These are phyloP conservation scores for Chironomus tentans DNA, from an alignment of 2,888 invertebrate genomes.

Conservation along the genomic window DNA sequence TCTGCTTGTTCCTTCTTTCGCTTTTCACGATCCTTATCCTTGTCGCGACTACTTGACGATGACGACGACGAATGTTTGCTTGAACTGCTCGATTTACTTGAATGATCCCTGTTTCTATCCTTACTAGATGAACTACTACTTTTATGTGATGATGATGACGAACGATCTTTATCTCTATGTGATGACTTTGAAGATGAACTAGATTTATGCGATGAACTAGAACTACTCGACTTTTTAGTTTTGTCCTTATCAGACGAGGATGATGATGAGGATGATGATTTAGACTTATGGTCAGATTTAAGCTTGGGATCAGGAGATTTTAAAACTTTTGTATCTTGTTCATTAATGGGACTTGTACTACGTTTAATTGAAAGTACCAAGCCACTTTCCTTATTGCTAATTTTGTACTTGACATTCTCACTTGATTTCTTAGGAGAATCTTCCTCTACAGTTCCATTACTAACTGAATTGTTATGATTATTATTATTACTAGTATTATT, in stretches of 20 bases:
- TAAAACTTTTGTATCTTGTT: slow-evolving; percentile 32
- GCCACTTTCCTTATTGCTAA: slow-evolving; percentile 61
- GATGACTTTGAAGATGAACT: slow-evolving; percentile 23
- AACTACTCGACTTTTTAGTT: slow-evolving; percentile 28
- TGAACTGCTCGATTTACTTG: slow-evolving; percentile 38
- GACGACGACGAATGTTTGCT: slow-evolving; percentile 37
- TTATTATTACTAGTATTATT: not conserved
- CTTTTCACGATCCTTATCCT: slow-evolving; percentile 38
- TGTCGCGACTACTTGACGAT: slow-evolving; percentile 40
- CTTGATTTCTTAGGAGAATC: slow-evolving; percentile 37
- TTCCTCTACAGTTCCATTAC: slow-evolving; percentile 1
- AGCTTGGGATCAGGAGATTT: not conserved
- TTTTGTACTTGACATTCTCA: slow-evolving; percentile 50
- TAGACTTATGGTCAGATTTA: slow-evolving; percentile 12
- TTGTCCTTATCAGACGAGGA: slow-evolving; percentile 30
- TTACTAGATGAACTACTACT: not conserved
- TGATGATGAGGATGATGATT: slow-evolving; percentile 10
- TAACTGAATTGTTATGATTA: not conserved
- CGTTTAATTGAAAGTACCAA: slow-evolving; percentile 40
- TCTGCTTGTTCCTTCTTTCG: slow-evolving; percentile 32
- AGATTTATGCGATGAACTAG: slow-evolving; percentile 23
- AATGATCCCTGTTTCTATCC: not conserved
- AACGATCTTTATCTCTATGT: slow-evolving; percentile 10
- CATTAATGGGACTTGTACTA: slow-evolving; percentile 36
- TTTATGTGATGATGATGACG: slow-evolving; percentile 11